Evolutionary conservation across 30 jellyfish, hydroid and myxozoan genomes (phyloP), one percentile per base, ranked within the genome.

Genomic region (Rhopilema esculentum): DNA sequence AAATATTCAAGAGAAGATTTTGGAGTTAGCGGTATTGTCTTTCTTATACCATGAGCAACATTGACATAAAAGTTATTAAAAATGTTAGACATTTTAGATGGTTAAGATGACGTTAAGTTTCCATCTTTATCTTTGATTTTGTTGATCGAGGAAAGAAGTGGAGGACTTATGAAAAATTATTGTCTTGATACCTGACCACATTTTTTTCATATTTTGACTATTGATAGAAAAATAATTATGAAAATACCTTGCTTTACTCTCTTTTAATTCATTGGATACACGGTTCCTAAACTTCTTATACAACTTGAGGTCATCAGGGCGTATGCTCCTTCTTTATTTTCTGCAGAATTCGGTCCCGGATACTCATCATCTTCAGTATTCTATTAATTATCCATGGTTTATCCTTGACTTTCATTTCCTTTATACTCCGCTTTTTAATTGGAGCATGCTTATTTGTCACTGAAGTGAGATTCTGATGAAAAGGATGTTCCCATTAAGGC

Each of bases 51-150:
- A 23, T 85, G 85, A 17, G 88, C 91, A 70, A 76, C 83, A 73
- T 49, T 57, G 18, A 63, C 62, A n/a, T n/a, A n/a, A n/a, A n/a
- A n/a, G n/a, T n/a, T n/a, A n/a, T n/a, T n/a, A n/a, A n/a, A n/a
- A n/a, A 28, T 66, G 52, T 68, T 82, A 9, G 91, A 71, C 83
- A 71, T 71, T 71, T 27, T 71, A 71, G 83, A 71, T 8, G 83
- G 86, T 23, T 83, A 87, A n/a, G n/a, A n/a, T 83, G 92, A 68
- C 50, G 86, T 83, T 71, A 83, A 32, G 40, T 70, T 83, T 71
- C 92, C 92, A 8, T 83, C 92, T 48, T 28, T 83, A 66, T 49
- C 83, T 80, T 80, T 80, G 79, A 80, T 80, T 80, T 80, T 63
- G 90, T 80, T 80, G 66, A 61, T 80, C 33, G 82, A 62, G 66